Base-by-base conservation (phyloP, 2,888 invertebrate genomes). In the Sarcophaga subvicina region DNA sequence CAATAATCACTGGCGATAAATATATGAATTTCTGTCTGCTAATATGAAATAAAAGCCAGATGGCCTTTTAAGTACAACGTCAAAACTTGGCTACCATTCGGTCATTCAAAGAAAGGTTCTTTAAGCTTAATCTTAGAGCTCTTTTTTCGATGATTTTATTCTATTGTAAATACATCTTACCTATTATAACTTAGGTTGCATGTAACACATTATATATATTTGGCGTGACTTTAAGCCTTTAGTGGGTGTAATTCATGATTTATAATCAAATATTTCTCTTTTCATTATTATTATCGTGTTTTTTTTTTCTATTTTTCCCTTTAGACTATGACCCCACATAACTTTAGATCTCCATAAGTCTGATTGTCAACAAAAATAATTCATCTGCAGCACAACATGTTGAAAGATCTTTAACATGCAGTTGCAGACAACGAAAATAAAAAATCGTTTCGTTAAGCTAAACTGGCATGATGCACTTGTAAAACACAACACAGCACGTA, bases 331-430 rank as follows among this genome's bases (percentile, higher is more conserved):
- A 54, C 71, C 72, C 66, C 77, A 72, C 49, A 37, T 72, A 83
- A 77, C 66, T 72, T 37, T 70, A 20, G 25, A 45, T 83, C 62
- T 62, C 72, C 22, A 25, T 76, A 84, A 76, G 80, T 76, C 83
- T 75, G 17, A 17, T 60, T 80, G 70, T 84, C 64, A 76, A 76
- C 79, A 69, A n/a, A n/a, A 20, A 67, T 27, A 83, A 76, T 66
- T 47, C 69, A 84, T 63, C 37, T 4, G 17, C 12, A 54, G 17
- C 14, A 78, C 67, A 84, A 78, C 67, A 84, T 84, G 80, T 75
- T 71, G 80, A 80, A 80, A 84, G 80, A 80, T 80, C 84, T 76
- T 80, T 66, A 80, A 84, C 80, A 76, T 60, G 78, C 67, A 71
- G 78, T 25, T 70, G 14, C 54, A 77, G 27, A 3, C 2, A 22